Evolutionary conservation across 1,140 invertebrate species (phyloP).

Genomic region (Glomeris maerens): DNA sequence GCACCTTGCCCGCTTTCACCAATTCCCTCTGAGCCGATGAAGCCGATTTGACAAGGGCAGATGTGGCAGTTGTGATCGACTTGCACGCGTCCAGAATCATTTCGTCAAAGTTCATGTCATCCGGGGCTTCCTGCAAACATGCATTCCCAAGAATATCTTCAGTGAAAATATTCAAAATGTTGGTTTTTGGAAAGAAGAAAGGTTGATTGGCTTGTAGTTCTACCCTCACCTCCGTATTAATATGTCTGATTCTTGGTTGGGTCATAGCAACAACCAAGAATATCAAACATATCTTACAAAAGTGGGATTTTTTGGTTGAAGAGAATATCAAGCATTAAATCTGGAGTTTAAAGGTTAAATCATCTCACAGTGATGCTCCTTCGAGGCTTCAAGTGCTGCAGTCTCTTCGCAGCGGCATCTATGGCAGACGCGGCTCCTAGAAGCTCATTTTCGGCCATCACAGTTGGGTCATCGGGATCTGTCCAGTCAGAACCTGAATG

Average conservation of each 20-base stretch:
- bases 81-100: slow-evolving; percentile 97
- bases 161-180: no score
- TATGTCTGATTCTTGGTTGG: slow-evolving; percentile 99
- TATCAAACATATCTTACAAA: slow-evolving; percentile 99
- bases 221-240: slow-evolving; percentile 36
- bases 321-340: not conserved
- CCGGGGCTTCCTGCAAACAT: slow-evolving; percentile 67
- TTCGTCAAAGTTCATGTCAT: slow-evolving; percentile 92
- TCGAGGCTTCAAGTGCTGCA: slow-evolving; percentile 76
- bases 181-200: slow-evolving; percentile 4
- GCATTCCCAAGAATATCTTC: no score
- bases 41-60: slow-evolving; percentile 88
- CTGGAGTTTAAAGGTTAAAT: not conserved
- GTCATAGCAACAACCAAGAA: slow-evolving; percentile 86
- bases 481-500: slow-evolving; percentile 67
- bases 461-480: slow-evolving; percentile 90
- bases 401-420: slow-evolving; percentile 91
- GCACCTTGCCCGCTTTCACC: slow-evolving; percentile 56
- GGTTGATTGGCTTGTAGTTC: slow-evolving; percentile 6
- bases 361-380: slow-evolving; percentile 26
- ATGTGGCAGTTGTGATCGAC: slow-evolving; percentile 91
- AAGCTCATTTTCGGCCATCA: slow-evolving; percentile 96
- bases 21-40: slow-evolving; percentile 89
- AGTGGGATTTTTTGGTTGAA: slow-evolving; percentile 11
- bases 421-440: slow-evolving; percentile 93